Conservation (phyloP, 2,888 invertebrate genomes). For the Thera obeliscata region DNA sequence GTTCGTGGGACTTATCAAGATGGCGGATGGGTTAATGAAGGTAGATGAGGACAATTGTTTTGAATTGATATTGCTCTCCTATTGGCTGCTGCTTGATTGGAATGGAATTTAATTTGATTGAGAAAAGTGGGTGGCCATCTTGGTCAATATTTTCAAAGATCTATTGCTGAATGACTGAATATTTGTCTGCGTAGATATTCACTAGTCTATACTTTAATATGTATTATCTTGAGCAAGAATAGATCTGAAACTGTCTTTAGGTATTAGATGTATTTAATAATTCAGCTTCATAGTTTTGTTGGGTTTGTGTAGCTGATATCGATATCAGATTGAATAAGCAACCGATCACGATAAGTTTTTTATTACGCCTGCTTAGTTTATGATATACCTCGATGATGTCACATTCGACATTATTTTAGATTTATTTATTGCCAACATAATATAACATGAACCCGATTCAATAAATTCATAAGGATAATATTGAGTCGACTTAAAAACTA, state of each 20-base stretch:
- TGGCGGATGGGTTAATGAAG: constrained; percentile 48
- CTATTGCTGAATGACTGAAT: background rate
- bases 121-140: constrained; percentile 14
- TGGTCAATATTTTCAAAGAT: constrained; percentile 1
- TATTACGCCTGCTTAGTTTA: too few relatives aligned
- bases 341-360: too few relatives aligned
- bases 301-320: background rate
- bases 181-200: background rate
- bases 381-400: too few relatives aligned
- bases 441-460: too few relatives aligned
- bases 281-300: background rate
- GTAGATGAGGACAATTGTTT: constrained; percentile 50
- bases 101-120: constrained; percentile 42
- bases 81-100: constrained; percentile 41
- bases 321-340: background rate
- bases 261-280: background rate
- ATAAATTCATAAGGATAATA: too few relatives aligned
- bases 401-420: too few relatives aligned
- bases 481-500: too few relatives aligned
- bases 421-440: too few relatives aligned
- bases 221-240: background rate
- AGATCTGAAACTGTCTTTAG: background rate
- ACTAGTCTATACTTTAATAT: background rate
- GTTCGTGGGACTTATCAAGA: constrained; percentile 46
- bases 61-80: constrained; percentile 44